A percentile compares a stretch with the other conserved stretches of the same genome.
Evolutionary conservation across 2,113 vertebrate genomes (phyloP).

Genomic region (Thamnaconus septentrionalis): DNA sequence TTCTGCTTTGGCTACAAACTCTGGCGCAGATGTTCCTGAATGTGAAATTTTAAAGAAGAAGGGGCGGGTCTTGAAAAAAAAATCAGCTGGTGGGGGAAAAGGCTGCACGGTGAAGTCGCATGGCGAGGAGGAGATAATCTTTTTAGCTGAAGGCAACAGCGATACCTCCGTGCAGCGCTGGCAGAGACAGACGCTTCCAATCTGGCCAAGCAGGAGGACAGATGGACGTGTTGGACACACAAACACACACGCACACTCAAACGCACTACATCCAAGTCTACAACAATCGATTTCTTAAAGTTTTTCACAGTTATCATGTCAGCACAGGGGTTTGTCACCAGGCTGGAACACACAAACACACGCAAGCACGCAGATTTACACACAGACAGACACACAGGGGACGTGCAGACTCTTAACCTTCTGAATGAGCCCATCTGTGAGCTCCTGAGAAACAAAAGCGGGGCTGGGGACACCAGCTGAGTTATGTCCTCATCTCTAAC

Average conservation of each 20-base stretch:
- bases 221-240: slow-evolving; percentile 36
- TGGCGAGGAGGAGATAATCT: slow-evolving; percentile 10
- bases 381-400: not conserved
- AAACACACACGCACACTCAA: slow-evolving; percentile 19
- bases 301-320: slow-evolving; percentile 35
- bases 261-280: slow-evolving; percentile 42
- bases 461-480: slow-evolving; percentile 35
- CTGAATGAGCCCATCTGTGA: slow-evolving; percentile 74
- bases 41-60: no score
- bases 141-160: slow-evolving; percentile 24
- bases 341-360: slow-evolving; percentile 14
- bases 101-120: not conserved
- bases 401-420: not conserved
- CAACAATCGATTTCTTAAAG: slow-evolving; percentile 49
- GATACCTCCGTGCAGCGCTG: slow-evolving; percentile 27
- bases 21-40: no score
- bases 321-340: not conserved
- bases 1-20: no score
- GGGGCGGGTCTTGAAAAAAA: not conserved
- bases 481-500: slow-evolving; percentile 29
- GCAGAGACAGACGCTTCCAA: slow-evolving; percentile 21
- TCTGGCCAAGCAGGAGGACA: slow-evolving; percentile 47
- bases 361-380: not conserved
- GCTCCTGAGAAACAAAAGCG: slow-evolving; percentile 60
- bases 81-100: slow-evolving; percentile 14